These are phyloP conservation scores for Nycticorax nycticorax DNA, from an alignment of 2,113 vertebrate genomes.

Conservation along the genomic window DNA sequence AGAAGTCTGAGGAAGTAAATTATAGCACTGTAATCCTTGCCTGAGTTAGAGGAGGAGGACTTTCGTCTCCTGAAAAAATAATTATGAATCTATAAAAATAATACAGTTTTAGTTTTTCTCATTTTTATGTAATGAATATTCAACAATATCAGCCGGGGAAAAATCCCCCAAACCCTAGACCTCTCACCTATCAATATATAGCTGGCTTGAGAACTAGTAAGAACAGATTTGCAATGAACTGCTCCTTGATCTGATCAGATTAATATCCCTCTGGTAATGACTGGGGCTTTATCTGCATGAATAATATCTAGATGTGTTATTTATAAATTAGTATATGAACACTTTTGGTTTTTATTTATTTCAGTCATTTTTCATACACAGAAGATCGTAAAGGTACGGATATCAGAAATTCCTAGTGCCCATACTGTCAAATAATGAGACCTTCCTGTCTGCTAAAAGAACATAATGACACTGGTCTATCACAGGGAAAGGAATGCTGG, in stretches of 20 bases:
- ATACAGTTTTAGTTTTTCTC: background rate
- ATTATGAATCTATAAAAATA: background rate
- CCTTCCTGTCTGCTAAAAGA: background rate
- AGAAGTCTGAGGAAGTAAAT: background rate
- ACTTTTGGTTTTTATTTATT: background rate
- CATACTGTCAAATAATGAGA: background rate
- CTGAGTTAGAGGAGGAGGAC: background rate
- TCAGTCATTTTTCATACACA: background rate
- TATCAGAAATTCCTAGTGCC: background rate
- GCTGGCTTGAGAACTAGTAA: background rate
- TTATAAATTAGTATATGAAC: background rate
- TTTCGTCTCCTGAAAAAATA: background rate
- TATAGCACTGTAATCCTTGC: background rate
- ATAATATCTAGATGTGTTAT: background rate
- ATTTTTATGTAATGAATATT: background rate
- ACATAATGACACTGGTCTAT: background rate
- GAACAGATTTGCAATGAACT: background rate
- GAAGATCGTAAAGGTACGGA: background rate
- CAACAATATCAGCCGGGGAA: background rate
- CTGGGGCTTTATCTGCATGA: background rate
- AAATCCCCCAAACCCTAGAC: fast-evolving
- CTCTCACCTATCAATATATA: background rate
- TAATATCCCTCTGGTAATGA: background rate
- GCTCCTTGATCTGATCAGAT: background rate
- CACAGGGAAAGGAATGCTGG: background rate